phyloP scores from a whole-genome alignment of 2,797 vertebrate genomes.

The Netta rufina region DNA sequence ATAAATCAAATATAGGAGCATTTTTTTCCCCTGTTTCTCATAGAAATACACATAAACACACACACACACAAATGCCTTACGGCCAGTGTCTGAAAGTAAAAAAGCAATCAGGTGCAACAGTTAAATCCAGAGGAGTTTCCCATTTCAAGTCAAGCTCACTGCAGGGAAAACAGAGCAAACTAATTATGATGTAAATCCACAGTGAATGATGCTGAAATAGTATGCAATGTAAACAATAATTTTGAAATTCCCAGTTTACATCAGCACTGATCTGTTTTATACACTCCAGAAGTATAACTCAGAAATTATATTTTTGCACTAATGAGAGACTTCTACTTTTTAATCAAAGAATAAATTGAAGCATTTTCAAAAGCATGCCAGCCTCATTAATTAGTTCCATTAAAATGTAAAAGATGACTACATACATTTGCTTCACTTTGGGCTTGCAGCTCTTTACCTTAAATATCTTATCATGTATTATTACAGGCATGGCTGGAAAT shows the following conservation, averaged over 20 bases:
- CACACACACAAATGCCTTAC: not conserved
- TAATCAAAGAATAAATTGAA: slow-evolving; percentile 69
- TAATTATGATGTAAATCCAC: slow-evolving; percentile 66
- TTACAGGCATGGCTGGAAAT: slow-evolving; percentile 33
- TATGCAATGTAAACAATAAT: slow-evolving; percentile 54
- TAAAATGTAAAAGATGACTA: slow-evolving; percentile 64
- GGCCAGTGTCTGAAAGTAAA: not conserved
- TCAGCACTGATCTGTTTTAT: slow-evolving; percentile 54
- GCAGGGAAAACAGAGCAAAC: slow-evolving; percentile 51
- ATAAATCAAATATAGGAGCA: slow-evolving; percentile 37
- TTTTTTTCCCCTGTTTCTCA: not conserved
- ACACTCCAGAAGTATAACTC: slow-evolving; percentile 51
- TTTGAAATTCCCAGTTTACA: slow-evolving; percentile 63
- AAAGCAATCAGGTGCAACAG: slow-evolving; percentile 61
- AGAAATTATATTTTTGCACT: slow-evolving; percentile 62
- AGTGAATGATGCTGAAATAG: slow-evolving; percentile 63
- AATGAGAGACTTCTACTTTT: slow-evolving; percentile 64
- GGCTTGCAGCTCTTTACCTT: slow-evolving; percentile 46
- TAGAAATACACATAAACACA: not conserved
- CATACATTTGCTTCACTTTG: slow-evolving; percentile 50
- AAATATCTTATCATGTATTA: slow-evolving; percentile 38
- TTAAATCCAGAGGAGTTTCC: slow-evolving; percentile 62
- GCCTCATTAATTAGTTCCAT: slow-evolving; percentile 68
- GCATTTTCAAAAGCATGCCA: slow-evolving; percentile 58
- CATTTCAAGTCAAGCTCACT: slow-evolving; percentile 52